Conservation (phyloP, 1,140 invertebrate species). For the Micrasema longulum region DNA sequence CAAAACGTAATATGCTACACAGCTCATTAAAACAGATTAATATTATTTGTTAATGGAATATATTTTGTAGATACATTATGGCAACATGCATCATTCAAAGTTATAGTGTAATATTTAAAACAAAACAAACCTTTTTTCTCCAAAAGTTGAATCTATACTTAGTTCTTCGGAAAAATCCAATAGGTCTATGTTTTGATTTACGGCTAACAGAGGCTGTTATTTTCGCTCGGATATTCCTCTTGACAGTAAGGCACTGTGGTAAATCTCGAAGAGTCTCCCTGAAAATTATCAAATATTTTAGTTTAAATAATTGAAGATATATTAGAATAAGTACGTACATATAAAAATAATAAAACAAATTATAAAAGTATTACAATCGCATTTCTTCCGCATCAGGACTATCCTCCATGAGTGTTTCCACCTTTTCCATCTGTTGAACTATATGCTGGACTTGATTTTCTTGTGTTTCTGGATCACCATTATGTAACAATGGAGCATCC, state of each 20-base stretch:
- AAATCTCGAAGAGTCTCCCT: constrained; percentile 73
- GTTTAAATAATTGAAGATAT: not conserved
- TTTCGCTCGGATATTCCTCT: constrained; percentile 71
- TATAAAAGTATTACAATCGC: constrained; percentile 64
- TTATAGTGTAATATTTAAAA: no score
- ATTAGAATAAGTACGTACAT: constrained; percentile 4
- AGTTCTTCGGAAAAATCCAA: constrained; percentile 68
- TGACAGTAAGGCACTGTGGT: constrained; percentile 73
- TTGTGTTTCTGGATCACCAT: constrained; percentile 28
- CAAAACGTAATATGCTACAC: no score
- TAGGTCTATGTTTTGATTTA: constrained; percentile 65
- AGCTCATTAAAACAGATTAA: no score
- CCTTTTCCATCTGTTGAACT: constrained; percentile 71
- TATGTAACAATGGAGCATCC: constrained; percentile 15
- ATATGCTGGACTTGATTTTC: constrained; percentile 68
- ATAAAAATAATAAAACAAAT: no score
- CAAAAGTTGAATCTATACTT: constrained; percentile 69
- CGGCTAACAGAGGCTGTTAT: constrained; percentile 70
- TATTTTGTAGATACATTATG: no score
- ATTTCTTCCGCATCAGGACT: constrained; percentile 69
- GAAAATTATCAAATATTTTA: constrained; percentile 25
- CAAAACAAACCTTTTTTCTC: constrained; percentile 60
- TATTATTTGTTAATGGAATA: no score
- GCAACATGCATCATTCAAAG: no score
- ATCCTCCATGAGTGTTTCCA: constrained; percentile 72